Evolutionary conservation across 2,888 invertebrate genomes (phyloP), one percentile per base, ranked within the genome.

Genomic region (Eristalinus sepulchralis): DNA sequence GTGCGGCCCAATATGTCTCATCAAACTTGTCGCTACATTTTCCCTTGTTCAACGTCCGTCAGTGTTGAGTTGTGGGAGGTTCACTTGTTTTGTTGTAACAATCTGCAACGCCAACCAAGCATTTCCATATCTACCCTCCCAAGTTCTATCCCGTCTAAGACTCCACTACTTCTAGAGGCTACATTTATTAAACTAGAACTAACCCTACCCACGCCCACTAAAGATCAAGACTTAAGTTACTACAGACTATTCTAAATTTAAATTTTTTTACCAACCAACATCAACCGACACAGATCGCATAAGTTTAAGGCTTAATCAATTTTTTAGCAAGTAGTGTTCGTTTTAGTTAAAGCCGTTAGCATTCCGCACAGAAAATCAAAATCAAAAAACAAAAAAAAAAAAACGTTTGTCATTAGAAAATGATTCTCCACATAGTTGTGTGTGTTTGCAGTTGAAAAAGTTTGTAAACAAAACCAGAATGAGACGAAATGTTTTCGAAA

Each of bases 321-420:
- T 73, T 36, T 64, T 8, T 36, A 57, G 55, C 57, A 57, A 55
- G 64, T 27, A n/a, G 17, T 20, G 5, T 57, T 73, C 17, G n/a
- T 11, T 73, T 73, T 73, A 73, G 73, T 73, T 64, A 17, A 73
- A 73, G 73, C 73, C 17, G 24, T 24, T 66, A 66, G 57, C 59
- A 59, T 39, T 75, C 59, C 53, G 63, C 72, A 53, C 8, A 55
- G 33, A 72, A 72, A 47, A 47, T 17, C 47, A n/a, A 63, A 33
- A 36, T 20, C 22, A 24, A 11, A 31, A 59, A 53, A 66, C 55
- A 27, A 57, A 64, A 4, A 47, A 31, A 60, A 17, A n/a, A n/a
- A n/a, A n/a, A n/a, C n/a, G n/a, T n/a, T 59, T 17, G n/a, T 47
- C 17, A 6, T n/a, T 47, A 5, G 17, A 47, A 39, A 59, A 72